phyloP scores from a whole-genome alignment of 2,113 vertebrate genomes.

The Syngnathoides biaculeatus region DNA sequence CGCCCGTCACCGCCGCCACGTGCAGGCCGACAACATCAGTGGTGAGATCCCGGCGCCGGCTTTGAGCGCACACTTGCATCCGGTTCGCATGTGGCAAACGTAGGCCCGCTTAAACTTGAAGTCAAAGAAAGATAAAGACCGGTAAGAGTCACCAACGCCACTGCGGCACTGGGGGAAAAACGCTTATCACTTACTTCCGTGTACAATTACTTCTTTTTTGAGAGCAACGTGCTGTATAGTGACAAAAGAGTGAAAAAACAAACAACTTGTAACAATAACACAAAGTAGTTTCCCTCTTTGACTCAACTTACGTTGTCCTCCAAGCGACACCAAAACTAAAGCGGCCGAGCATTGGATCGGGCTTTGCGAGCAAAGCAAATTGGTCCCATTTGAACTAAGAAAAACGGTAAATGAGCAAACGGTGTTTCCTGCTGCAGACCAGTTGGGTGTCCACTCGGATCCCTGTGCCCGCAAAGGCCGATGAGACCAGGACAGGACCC shows the following conservation, averaged over 20 bases:
- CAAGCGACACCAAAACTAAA: neutral
- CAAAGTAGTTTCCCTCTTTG: no score
- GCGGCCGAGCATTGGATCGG: neutral
- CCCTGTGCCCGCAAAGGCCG: slow-evolving; percentile 88
- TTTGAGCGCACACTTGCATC: neutral
- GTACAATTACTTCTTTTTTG: no score
- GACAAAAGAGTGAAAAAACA: no score
- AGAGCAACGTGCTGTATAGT: no score
- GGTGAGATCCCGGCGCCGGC: slow-evolving; percentile 73
- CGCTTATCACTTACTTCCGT: no score
- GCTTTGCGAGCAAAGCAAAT: neutral
- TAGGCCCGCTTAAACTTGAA: neutral
- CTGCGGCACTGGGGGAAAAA: no score
- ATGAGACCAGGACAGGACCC: slow-evolving; percentile 79
- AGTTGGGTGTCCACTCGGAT: slow-evolving; percentile 85
- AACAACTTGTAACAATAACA: no score
- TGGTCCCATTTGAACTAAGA: neutral
- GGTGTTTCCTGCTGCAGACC: slow-evolving; percentile 69
- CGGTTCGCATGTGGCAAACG: neutral
- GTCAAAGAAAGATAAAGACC: neutral
- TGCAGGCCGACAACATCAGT: slow-evolving; percentile 80
- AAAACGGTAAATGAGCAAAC: no score
- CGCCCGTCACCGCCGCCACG: slow-evolving; percentile 77
- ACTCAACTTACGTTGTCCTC: no score
- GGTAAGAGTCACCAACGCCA: no score